phyloP scores from a whole-genome alignment of 2,113 vertebrate species.

The Paradoxurus hermaphroditus region DNA sequence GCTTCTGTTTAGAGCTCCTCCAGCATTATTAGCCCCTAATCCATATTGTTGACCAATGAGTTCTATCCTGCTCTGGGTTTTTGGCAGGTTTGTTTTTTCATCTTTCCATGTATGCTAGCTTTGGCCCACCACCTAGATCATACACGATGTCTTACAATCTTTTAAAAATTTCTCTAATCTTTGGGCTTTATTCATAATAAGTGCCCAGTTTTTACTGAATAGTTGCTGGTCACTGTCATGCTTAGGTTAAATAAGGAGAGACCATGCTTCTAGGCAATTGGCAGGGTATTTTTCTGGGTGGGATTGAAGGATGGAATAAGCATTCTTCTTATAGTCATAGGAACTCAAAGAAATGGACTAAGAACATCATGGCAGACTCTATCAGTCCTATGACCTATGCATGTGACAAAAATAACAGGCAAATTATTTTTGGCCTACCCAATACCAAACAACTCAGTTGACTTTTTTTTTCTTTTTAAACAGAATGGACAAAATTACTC shows the following conservation, averaged over 20 bases:
- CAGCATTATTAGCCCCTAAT: background rate
- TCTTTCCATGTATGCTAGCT: fast-evolving
- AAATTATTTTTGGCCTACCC: conserved; percentile 28
- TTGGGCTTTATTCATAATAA: background rate
- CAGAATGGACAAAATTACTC: conserved; percentile 44
- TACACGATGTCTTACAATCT: background rate
- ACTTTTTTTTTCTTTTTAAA: background rate
- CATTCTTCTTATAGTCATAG: background rate
- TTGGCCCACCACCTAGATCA: background rate
- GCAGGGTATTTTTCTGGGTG: background rate
- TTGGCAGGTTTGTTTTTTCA: background rate
- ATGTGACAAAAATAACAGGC: background rate
- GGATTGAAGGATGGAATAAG: background rate
- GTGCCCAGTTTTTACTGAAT: background rate
- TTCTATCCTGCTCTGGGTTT: background rate
- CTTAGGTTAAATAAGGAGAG: background rate
- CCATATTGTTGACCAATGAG: background rate
- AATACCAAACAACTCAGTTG: conserved; percentile 21
- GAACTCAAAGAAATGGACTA: background rate
- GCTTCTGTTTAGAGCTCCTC: background rate
- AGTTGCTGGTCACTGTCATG: background rate
- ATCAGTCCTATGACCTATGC: background rate
- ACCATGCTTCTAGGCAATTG: background rate
- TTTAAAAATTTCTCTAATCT: background rate
- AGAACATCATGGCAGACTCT: background rate